phyloP scores from a whole-genome alignment of 2,797 vertebrate genomes.

The Huso huso region DNA sequence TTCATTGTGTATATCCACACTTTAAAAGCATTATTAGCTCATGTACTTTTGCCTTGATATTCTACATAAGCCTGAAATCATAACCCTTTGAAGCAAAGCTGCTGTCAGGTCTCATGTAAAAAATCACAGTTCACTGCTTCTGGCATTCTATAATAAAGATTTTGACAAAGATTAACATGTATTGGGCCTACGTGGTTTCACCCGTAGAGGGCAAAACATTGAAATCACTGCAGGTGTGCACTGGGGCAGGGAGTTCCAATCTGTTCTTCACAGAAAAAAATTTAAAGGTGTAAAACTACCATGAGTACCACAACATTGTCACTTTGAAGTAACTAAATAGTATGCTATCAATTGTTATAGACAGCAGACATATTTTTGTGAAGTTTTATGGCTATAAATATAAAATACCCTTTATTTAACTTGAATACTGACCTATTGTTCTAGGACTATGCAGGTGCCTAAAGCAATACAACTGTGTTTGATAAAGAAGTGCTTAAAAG shows the following conservation, averaged over 20 bases:
- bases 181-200: conserved; percentile 58
- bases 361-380: conserved; percentile 12
- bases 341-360: conserved; percentile 17
- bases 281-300: conserved; percentile 17
- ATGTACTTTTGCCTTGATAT: conserved; percentile 2
- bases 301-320: conserved; percentile 16
- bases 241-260: conserved; percentile 74
- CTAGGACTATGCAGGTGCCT: too few species aligned
- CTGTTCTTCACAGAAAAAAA: conserved; percentile 60
- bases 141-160: conserved; percentile 69
- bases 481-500: too few species aligned
- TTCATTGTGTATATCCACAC: not conserved
- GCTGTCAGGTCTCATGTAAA: conserved; percentile 62
- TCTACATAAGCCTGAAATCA: not conserved
- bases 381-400: too few species aligned
- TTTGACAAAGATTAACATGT: conserved; percentile 74
- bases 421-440: too few species aligned
- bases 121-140: conserved; percentile 59
- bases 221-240: conserved; percentile 72
- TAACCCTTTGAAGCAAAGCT: conserved; percentile 11
- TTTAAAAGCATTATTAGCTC: conserved; percentile 3
- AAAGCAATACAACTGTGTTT: too few species aligned
- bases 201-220: conserved; percentile 71
- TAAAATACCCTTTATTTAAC: too few species aligned
- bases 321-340: conserved; percentile 6